phyloP scores from a whole-genome alignment of 2,888 invertebrate species.

The Cantharis flavilabris region DNA sequence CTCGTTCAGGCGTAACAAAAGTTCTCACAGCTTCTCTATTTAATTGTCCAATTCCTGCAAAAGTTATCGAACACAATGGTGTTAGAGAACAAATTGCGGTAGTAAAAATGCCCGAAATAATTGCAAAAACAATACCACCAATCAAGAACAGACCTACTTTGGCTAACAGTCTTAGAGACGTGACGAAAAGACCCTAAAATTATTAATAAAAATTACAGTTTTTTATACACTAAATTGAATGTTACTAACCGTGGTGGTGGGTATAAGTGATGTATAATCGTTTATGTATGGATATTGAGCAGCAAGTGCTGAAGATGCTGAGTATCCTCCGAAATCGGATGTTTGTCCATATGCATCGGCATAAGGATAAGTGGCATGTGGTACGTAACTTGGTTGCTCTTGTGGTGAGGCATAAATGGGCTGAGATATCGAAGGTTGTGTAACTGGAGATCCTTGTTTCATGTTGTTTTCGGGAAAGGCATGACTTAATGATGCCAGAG shows the following conservation, averaged over 20 bases:
- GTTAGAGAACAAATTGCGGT: conserved; percentile 66
- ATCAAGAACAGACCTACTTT: conserved; percentile 55
- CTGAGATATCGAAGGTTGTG: conserved; percentile 20
- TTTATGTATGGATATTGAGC: background rate
- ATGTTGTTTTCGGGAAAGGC: background rate
- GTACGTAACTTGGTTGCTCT: conserved; percentile 36
- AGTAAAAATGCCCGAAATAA: conserved; percentile 61
- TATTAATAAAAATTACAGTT: conserved; percentile 7
- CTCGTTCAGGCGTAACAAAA: conserved; percentile 62
- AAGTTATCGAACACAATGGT: conserved; percentile 64
- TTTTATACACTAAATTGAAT: background rate
- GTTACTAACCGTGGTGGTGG: background rate
- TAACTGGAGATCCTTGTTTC: conserved; percentile 3
- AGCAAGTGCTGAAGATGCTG: conserved; percentile 46
- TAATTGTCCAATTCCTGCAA: conserved; percentile 53
- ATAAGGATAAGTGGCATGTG: conserved; percentile 41
- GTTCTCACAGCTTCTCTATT: conserved; percentile 60
- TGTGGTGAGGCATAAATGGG: conserved; percentile 32
- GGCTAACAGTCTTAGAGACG: conserved; percentile 48
- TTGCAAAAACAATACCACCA: conserved; percentile 54
- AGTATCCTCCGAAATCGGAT: conserved; percentile 53
- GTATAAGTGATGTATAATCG: background rate
- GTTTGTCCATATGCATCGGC: conserved; percentile 38
- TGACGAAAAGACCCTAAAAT: conserved; percentile 45
- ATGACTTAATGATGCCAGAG: background rate